A percentile compares a stretch with the other conserved stretches of the same genome.
These are phyloP conservation scores for Drosophila subquinaria DNA, from an alignment of 2,888 invertebrate species.

Conservation along the genomic window DNA sequence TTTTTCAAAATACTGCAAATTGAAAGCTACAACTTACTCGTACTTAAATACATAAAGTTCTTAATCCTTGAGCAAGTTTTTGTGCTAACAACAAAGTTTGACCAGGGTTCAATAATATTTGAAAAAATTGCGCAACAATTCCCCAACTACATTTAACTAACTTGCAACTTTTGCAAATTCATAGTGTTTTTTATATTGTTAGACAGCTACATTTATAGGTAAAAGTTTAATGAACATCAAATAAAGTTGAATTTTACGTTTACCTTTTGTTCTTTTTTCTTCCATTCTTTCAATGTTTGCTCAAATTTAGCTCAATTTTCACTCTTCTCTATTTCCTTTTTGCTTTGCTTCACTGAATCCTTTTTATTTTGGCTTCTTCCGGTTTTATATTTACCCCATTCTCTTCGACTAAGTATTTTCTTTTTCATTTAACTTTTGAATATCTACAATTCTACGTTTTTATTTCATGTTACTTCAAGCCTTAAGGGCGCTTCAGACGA, in stretches of 20 bases:
- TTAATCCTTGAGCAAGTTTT: constrained; percentile 23
- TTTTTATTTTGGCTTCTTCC: constrained; percentile 13
- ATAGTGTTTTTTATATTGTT: constrained; percentile 14
- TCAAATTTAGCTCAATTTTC: constrained; percentile 21
- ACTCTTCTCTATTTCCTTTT: neutral
- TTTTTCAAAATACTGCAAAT: neutral
- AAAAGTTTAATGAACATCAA: constrained; percentile 15
- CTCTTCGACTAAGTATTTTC: constrained; percentile 10
- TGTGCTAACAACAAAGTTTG: constrained; percentile 22
- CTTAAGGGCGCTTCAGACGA: no score
- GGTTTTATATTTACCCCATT: constrained; percentile 5
- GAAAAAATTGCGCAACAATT: constrained; percentile 6
- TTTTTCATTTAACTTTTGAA: constrained; percentile 9
- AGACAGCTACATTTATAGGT: constrained; percentile 4
- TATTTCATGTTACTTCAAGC: constrained; percentile 13
- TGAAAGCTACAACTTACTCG: neutral
- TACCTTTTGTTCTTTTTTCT: neutral
- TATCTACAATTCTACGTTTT: constrained; percentile 21
- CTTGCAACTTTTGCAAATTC: constrained; percentile 15
- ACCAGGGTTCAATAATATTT: constrained; percentile 17
- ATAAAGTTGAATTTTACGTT: constrained; percentile 11
- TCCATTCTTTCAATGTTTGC: constrained; percentile 11
- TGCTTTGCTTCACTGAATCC: constrained; percentile 1
- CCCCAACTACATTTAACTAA: constrained; percentile 19
- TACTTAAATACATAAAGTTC: neutral